phyloP scores from a whole-genome alignment of 1,140 invertebrate genomes.

The Daktulosphaira vitifoliae region DNA sequence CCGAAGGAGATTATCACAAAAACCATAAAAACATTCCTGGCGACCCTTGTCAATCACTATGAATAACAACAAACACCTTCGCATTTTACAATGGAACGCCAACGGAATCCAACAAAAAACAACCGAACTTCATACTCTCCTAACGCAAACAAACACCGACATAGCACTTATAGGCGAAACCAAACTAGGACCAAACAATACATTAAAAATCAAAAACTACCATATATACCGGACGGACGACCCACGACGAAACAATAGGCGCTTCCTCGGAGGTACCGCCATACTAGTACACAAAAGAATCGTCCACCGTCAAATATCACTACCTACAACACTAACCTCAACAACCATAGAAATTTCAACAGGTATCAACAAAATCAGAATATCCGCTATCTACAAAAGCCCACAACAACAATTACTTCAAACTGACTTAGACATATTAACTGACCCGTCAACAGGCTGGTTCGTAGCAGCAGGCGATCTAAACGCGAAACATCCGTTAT shows the following conservation, averaged over 20 bases:
- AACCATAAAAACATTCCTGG: neutral
- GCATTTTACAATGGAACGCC: neutral
- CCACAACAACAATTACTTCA: neutral
- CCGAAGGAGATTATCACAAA: neutral
- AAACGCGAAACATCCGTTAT: neutral
- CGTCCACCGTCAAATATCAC: neutral
- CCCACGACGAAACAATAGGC: neutral
- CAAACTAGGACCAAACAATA: neutral
- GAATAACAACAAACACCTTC: neutral
- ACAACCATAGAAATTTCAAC: neutral
- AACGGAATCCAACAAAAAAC: neutral
- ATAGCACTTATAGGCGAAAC: neutral
- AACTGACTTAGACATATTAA: neutral
- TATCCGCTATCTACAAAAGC: neutral
- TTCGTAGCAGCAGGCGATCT: neutral
- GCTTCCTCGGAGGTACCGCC: neutral
- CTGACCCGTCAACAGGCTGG: neutral
- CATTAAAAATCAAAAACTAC: neutral
- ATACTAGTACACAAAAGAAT: neutral
- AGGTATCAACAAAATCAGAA: neutral
- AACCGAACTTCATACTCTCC: neutral
- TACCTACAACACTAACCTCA: neutral
- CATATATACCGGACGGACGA: neutral
- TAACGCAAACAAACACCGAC: slow-evolving; percentile 1
- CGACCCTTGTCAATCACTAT: neutral